Conservation (phyloP, 2,113 vertebrate genomes). For the Neolamprologus falcicula region DNA sequence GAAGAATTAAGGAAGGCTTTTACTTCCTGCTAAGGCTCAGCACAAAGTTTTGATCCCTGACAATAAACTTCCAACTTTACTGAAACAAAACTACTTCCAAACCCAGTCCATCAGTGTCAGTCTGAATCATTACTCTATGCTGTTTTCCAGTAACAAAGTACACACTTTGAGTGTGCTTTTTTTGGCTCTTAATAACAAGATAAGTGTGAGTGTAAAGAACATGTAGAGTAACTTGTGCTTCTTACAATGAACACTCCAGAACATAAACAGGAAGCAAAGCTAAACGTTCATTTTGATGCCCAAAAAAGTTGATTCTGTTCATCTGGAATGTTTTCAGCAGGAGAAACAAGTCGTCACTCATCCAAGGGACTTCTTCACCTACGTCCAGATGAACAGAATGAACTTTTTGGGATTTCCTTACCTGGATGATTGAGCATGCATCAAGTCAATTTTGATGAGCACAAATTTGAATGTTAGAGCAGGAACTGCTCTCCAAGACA, state of each 20-base stretch:
- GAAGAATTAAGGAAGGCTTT: neutral
- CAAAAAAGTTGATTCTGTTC: neutral
- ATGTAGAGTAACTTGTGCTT: neutral
- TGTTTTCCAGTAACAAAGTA: neutral
- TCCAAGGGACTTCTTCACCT: neutral
- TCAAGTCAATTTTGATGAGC: neutral
- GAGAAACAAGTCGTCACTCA: neutral
- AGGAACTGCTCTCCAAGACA: neutral
- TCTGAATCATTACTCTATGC: neutral
- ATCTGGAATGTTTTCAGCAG: neutral
- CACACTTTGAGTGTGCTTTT: neutral
- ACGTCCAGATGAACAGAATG: neutral
- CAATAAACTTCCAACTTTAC: neutral
- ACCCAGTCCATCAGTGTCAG: neutral
- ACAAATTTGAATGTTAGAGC: neutral
- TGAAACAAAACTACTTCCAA: neutral
- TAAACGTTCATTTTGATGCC: neutral
- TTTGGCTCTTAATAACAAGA: neutral
- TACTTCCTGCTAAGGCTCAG: neutral
- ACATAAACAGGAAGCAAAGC: neutral
- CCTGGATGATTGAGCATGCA: neutral
- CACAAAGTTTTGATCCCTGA: neutral
- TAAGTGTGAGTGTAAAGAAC: neutral
- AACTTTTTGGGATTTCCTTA: neutral
- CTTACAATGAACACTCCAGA: neutral